A percentile compares a stretch with the other conserved stretches of the same genome.
Evolutionary conservation across 2,888 invertebrate genomes (phyloP).

Genomic region (Tiliacea citrago): DNA sequence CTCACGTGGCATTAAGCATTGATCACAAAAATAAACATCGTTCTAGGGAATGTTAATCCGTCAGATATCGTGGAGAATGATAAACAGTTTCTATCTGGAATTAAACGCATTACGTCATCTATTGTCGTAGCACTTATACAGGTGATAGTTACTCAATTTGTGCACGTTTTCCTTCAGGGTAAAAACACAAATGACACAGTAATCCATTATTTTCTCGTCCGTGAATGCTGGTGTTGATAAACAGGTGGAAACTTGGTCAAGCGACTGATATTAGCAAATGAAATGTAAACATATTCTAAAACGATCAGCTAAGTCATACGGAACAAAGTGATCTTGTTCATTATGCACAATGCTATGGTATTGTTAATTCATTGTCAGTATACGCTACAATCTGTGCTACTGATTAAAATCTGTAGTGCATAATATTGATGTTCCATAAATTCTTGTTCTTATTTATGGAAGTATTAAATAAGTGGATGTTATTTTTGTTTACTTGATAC

Average conservation of each 20-base stretch:
- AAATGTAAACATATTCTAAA: slow-evolving; percentile 47
- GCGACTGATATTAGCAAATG: slow-evolving; percentile 20
- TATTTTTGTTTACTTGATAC: not conserved
- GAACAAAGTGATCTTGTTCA: slow-evolving; percentile 23
- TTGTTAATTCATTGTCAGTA: slow-evolving; percentile 21
- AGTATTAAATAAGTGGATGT: not conserved
- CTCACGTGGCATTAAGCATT: slow-evolving; percentile 32
- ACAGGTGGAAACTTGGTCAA: slow-evolving; percentile 36
- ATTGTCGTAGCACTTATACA: slow-evolving; percentile 31
- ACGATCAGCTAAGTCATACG: slow-evolving; percentile 13
- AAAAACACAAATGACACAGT: slow-evolving; percentile 28
- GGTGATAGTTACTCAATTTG: slow-evolving; percentile 29
- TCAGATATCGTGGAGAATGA: slow-evolving; percentile 56
- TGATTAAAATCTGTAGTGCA: slow-evolving; percentile 8
- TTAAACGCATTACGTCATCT: slow-evolving; percentile 50
- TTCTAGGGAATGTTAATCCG: slow-evolving; percentile 56
- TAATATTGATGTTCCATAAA: slow-evolving; percentile 13
- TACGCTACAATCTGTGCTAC: slow-evolving; percentile 3
- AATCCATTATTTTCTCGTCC: slow-evolving; percentile 49
- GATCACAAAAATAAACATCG: slow-evolving; percentile 53
- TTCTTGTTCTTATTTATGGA: not conserved
- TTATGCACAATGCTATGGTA: slow-evolving; percentile 13
- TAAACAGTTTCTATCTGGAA: slow-evolving; percentile 56
- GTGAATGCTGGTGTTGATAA: slow-evolving; percentile 29
- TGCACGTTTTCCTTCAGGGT: slow-evolving; percentile 22